These are phyloP conservation scores for Armadillidium nasatum DNA, from an alignment of 1,140 invertebrate genomes.

Conservation along the genomic window DNA sequence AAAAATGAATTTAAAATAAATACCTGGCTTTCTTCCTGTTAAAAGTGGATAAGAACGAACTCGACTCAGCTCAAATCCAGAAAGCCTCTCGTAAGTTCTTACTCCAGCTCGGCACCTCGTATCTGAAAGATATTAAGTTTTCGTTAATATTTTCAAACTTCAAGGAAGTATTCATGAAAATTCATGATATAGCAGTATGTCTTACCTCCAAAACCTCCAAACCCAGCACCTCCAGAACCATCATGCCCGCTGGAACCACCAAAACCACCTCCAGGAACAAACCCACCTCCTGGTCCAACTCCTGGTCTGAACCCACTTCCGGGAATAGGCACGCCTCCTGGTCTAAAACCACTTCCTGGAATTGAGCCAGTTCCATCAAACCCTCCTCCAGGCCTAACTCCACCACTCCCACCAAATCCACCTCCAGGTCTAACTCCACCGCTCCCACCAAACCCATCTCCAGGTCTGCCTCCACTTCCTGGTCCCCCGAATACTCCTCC, in stretches of 20 bases:
- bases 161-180: background rate
- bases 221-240: constrained; percentile 68
- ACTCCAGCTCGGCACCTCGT: constrained; percentile 46
- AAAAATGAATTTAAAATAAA: background rate
- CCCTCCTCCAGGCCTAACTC: background rate
- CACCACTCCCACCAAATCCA: background rate
- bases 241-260: constrained; percentile 18
- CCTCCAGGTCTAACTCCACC: background rate
- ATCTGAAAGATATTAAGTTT: constrained; percentile 24
- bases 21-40: constrained; percentile 45
- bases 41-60: constrained; percentile 48
- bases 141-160: background rate
- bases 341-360: constrained; percentile 46
- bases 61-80: constrained; percentile 51
- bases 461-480: background rate
- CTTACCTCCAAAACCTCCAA: constrained; percentile 64
- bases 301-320: background rate
- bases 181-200: background rate
- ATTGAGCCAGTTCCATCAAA: constrained; percentile 15
- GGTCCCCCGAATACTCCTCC: background rate
- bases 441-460: background rate
- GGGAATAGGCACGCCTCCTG: background rate
- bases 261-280: constrained; percentile 16
- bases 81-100: constrained; percentile 52
- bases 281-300: constrained; percentile 20